Conservation (phyloP, 1,140 invertebrate species). For the Zaprionus lachaisei region DNA sequence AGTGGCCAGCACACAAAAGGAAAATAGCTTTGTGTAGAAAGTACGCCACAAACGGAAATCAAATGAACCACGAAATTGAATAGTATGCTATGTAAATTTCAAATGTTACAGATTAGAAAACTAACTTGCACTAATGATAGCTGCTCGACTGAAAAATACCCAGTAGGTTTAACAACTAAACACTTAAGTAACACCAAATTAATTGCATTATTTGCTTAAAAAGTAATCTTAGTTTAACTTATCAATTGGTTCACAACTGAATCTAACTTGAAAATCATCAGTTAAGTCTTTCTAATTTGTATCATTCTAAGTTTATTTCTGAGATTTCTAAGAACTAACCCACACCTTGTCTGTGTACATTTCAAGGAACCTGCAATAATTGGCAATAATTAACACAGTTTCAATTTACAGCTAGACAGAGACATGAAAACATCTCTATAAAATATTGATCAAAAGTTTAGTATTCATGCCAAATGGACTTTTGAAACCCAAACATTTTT, state of each 20-base stretch:
- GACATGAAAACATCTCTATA: background rate
- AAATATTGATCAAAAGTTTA: conserved; percentile 15
- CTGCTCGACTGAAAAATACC: background rate
- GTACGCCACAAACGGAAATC: conserved; percentile 40
- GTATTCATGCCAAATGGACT: conserved; percentile 21
- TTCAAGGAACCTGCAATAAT: background rate
- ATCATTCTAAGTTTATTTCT: background rate
- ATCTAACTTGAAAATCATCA: too few species aligned
- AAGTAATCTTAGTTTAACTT: too few species aligned
- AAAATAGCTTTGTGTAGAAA: conserved; percentile 17
- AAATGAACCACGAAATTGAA: conserved; percentile 43
- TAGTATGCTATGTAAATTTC: conserved; percentile 36
- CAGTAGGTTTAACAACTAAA: background rate
- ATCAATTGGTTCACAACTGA: too few species aligned
- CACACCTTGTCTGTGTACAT: background rate
- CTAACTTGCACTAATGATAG: background rate
- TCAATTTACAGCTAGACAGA: background rate
- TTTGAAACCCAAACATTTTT: conserved; percentile 8
- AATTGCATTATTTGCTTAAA: too few species aligned
- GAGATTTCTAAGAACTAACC: background rate
- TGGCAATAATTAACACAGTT: conserved; percentile 16
- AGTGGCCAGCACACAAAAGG: conserved; percentile 33
- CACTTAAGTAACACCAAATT: too few species aligned
- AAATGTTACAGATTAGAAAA: conserved; percentile 24
- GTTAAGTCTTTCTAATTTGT: too few species aligned